phyloP scores from a whole-genome alignment of 2,888 invertebrate species.

The Alentia gelatinosa region DNA sequence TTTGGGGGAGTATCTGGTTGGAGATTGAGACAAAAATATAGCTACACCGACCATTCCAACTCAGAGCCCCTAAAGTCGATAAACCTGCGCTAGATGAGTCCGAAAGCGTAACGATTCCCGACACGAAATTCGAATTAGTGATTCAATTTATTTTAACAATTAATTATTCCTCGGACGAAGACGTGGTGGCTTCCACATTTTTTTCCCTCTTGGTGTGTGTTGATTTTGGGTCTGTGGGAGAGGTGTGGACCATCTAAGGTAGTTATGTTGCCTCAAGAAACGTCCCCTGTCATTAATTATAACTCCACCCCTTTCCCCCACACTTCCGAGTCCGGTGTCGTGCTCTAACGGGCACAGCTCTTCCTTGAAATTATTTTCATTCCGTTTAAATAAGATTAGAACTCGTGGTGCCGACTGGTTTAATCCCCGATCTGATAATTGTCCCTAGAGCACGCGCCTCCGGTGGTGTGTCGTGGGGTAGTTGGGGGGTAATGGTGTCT shows the following conservation, averaged over 20 bases:
- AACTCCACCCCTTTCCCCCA: no score
- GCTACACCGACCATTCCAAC: no score
- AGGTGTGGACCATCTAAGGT: background rate
- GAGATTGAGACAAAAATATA: no score
- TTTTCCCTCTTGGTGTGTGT: no score
- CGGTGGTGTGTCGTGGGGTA: no score
- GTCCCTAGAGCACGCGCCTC: no score
- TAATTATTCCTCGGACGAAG: background rate
- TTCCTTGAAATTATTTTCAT: background rate
- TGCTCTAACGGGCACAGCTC: background rate
- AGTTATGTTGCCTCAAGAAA: background rate
- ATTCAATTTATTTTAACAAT: conserved; percentile 12
- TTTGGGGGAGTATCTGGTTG: no score
- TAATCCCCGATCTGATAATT: background rate
- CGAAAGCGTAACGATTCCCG: background rate
- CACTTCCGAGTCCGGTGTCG: background rate
- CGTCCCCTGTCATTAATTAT: background rate
- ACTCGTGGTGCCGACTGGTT: background rate
- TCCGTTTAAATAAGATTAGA: background rate
- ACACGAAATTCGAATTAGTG: background rate
- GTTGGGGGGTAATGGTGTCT: no score
- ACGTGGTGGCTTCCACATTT: background rate
- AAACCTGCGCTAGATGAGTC: background rate
- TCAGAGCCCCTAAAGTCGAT: background rate
- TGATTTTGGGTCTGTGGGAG: no score